These are phyloP conservation scores for Noctua janthina DNA, from an alignment of 2,888 invertebrate species.

Conservation along the genomic window DNA sequence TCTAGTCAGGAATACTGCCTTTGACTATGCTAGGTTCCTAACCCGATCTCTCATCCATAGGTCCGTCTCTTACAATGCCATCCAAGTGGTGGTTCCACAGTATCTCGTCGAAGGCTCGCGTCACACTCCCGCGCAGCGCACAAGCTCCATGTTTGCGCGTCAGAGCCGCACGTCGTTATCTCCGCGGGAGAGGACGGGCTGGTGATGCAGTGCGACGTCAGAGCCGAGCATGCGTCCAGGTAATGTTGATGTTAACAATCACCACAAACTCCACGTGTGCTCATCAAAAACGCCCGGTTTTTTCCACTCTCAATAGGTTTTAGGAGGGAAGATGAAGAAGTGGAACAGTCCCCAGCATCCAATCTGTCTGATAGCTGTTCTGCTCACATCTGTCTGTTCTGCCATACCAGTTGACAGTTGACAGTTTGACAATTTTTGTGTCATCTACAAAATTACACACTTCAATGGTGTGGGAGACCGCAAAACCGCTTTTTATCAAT, in stretches of 20 bases:
- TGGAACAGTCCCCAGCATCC: background rate
- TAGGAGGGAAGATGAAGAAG: background rate
- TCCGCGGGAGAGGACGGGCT: conserved; percentile 97
- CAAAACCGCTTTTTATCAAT: background rate
- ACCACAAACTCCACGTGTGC: background rate
- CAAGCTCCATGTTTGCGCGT: conserved; percentile 94
- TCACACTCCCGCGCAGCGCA: conserved; percentile 95
- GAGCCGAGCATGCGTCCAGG: conserved; percentile 92
- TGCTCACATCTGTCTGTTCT: background rate
- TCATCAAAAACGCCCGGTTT: background rate
- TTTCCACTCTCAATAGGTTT: background rate
- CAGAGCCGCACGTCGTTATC: conserved; percentile 94
- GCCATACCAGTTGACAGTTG: no score
- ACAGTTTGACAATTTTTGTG: background rate
- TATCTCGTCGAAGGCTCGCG: conserved; percentile 91
- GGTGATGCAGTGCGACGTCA: conserved; percentile 95
- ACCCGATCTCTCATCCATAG: conserved; percentile 69
- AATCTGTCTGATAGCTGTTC: background rate
- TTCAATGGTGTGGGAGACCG: background rate
- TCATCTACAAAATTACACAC: background rate
- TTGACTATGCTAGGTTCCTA: no score
- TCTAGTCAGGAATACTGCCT: no score
- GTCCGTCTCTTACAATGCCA: conserved; percentile 91
- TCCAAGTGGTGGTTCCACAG: conserved; percentile 88
- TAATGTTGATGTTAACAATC: conserved; percentile 68